Evolutionary conservation across 1,140 invertebrate genomes (phyloP).

Genomic region (Nymphalis io): DNA sequence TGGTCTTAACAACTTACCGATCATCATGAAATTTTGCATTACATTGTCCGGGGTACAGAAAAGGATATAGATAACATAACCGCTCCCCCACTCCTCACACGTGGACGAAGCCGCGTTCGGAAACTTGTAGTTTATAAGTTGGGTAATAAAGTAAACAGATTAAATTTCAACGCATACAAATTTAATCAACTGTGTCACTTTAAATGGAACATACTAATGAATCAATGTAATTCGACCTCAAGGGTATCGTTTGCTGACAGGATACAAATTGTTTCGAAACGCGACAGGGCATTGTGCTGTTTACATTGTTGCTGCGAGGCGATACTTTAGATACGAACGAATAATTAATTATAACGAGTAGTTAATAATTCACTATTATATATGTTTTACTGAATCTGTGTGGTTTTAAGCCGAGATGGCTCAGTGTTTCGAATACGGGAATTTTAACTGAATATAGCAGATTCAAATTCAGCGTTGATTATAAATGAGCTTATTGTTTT

Average conservation of each 20-base stretch:
- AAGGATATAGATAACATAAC: no score
- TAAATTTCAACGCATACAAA: constrained; percentile 24
- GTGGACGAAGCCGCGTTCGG: no score
- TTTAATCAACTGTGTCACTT: constrained; percentile 21
- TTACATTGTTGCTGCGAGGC: constrained; percentile 18
- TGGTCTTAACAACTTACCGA: no score
- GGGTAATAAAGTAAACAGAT: neutral
- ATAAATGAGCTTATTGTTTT: no score
- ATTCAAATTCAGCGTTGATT: no score
- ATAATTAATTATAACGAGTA: neutral
- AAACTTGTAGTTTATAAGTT: no score
- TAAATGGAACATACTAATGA: constrained; percentile 36
- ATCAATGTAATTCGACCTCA: constrained; percentile 44
- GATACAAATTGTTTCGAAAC: constrained; percentile 38
- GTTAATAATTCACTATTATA: neutral
- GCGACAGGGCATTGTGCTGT: constrained; percentile 11
- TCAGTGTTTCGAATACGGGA: no score
- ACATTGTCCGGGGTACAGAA: no score
- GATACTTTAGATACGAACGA: constrained; percentile 1
- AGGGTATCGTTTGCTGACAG: constrained; percentile 38
- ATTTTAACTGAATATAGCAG: no score
- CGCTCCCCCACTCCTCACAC: no score
- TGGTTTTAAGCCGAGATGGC: neutral
- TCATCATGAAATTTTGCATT: no score
- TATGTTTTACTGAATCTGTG: neutral